phyloP scores from a whole-genome alignment of 2,888 invertebrate species.

The Torymus texanus region DNA sequence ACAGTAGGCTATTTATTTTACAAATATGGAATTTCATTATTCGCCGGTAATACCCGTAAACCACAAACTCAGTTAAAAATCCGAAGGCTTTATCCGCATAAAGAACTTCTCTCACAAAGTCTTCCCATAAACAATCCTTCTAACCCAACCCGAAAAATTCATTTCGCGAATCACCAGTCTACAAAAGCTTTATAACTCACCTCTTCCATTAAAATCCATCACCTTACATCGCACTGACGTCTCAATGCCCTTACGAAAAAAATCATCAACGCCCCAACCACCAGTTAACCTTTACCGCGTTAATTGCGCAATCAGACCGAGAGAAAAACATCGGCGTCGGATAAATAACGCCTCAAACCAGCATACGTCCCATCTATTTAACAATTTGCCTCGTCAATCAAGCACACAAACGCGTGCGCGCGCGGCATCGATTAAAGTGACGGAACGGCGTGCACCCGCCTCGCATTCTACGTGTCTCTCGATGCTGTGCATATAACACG shows the following conservation, averaged over 20 bases:
- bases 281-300: conserved; percentile 7
- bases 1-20: neutral
- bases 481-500: too few relatives aligned
- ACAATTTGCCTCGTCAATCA: conserved; percentile 70
- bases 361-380: conserved; percentile 56
- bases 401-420: conserved; percentile 64
- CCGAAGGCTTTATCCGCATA: too few relatives aligned
- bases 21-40: too few relatives aligned
- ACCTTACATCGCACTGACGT: neutral
- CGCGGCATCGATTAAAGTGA: conserved; percentile 69
- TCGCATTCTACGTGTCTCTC: too few relatives aligned
- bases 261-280: conserved; percentile 24
- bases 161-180: too few relatives aligned
- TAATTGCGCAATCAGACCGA: conserved; percentile 8
- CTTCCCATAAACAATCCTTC: too few relatives aligned
- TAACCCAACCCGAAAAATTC: too few relatives aligned
- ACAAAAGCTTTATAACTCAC: too few relatives aligned
- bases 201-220: too few relatives aligned
- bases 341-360: conserved; percentile 18
- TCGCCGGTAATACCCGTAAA: too few relatives aligned
- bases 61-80: too few relatives aligned
- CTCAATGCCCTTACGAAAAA: conserved; percentile 17
- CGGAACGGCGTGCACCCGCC: conserved; percentile 37
- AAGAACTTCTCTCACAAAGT: too few relatives aligned
- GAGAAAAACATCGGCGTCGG: neutral